These are phyloP conservation scores for Synchiropus splendidus DNA, from an alignment of 2,113 vertebrate species.

Conservation along the genomic window DNA sequence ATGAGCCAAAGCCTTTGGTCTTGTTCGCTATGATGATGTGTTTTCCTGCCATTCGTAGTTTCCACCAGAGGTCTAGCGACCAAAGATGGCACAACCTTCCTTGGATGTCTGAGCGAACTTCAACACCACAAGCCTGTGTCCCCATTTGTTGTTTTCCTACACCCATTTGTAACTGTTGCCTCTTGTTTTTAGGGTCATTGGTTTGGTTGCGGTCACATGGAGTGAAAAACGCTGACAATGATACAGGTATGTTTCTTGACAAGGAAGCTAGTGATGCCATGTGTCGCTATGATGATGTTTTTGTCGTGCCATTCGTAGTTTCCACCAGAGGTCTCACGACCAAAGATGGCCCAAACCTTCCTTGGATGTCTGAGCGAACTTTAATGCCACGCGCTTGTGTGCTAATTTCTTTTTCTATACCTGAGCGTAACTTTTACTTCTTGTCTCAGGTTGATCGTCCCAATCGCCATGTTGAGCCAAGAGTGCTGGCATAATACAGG, in stretches of 20 bases:
- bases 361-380: constrained; percentile 34
- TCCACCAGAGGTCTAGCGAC: constrained; percentile 38
- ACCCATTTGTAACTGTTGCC: no score
- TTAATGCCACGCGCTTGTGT: neutral
- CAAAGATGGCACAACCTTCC: constrained; percentile 30
- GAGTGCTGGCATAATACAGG: no score
- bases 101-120: constrained; percentile 15
- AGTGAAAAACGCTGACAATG: no score
- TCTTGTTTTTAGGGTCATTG: no score
- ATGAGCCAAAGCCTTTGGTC: no score
- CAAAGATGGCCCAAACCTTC: constrained; percentile 29
- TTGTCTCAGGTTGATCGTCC: neutral
- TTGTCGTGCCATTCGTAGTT: constrained; percentile 49
- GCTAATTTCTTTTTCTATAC: no score
- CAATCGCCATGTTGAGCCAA: neutral
- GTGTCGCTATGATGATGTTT: constrained; percentile 32
- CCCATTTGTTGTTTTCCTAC: no score
- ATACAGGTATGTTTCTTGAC: no score
- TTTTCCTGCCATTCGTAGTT: constrained; percentile 45
- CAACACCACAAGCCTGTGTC: no score
- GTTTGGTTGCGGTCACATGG: no score
- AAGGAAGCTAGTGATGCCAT: no score
- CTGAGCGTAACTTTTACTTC: neutral
- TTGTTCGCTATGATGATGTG: constrained; percentile 43
- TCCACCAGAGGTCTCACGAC: constrained; percentile 37